These are phyloP conservation scores for Dromas ardeola DNA, from an alignment of 2,113 vertebrate genomes.

Conservation along the genomic window DNA sequence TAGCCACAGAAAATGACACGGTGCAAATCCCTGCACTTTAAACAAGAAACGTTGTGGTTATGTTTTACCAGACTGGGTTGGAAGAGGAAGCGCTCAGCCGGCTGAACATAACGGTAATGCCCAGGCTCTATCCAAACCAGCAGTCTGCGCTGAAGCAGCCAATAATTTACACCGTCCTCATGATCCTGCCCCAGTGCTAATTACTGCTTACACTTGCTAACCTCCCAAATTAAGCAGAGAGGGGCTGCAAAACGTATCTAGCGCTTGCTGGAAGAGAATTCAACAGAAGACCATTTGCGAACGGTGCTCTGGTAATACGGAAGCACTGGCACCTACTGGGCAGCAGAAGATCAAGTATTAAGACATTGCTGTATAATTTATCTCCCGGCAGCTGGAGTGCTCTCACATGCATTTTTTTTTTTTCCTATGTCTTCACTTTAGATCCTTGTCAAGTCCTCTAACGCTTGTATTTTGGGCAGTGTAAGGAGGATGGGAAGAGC, in stretches of 20 bases:
- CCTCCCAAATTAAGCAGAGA: not conserved
- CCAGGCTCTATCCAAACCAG: not conserved
- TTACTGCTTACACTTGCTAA: not conserved
- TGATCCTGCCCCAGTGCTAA: not conserved
- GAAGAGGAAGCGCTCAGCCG: not conserved
- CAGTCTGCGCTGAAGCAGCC: not conserved
- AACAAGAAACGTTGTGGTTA: not conserved
- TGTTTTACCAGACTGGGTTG: not conserved
- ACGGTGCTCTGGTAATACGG: not conserved
- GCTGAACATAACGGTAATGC: accelerated
- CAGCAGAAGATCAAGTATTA: not conserved
- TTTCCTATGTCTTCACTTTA: too few species aligned
- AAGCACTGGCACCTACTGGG: not conserved
- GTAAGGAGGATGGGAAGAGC: not conserved
- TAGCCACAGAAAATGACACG: not conserved
- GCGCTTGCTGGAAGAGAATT: not conserved
- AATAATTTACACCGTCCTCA: not conserved
- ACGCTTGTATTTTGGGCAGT: not conserved
- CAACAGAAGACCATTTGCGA: not conserved
- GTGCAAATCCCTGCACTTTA: not conserved
- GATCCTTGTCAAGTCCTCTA: not conserved
- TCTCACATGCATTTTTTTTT: not conserved
- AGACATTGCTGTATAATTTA: not conserved
- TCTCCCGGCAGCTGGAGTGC: not conserved
- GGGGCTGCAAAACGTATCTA: not conserved